A percentile compares a stretch with the other conserved stretches of the same genome.
Conservation (phyloP, 2,797 vertebrate genomes). For the Pseudotriccus pelzelni region DNA sequence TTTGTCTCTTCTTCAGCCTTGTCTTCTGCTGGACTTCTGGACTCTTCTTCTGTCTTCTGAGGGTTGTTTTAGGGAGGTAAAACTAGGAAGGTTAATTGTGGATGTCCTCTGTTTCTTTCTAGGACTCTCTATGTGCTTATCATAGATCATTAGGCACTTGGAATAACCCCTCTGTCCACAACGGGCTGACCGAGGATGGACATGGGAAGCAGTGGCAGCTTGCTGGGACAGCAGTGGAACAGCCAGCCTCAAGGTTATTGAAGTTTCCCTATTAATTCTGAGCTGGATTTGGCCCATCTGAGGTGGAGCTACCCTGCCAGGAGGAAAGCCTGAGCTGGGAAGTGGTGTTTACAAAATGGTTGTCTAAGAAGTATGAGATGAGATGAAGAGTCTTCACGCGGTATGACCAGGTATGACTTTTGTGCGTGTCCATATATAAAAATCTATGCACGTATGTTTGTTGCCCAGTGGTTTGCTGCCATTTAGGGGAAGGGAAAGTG, state of each 20-base stretch:
- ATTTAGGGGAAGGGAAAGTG: background rate
- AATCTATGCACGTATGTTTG: fast-evolving
- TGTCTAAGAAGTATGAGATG: background rate
- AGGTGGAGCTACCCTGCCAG: background rate
- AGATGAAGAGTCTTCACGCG: background rate
- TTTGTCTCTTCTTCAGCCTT: background rate
- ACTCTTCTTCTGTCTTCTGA: background rate
- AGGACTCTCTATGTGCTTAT: background rate
- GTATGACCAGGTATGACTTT: fast-evolving
- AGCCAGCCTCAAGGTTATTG: background rate
- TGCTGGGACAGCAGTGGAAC: background rate
- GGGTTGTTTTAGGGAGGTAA: background rate
- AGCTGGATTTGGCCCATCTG: background rate
- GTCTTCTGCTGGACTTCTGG: background rate
- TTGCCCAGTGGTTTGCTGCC: background rate
- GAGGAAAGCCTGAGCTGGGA: background rate
- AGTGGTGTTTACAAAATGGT: background rate
- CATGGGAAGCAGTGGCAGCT: background rate
- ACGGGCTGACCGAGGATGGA: background rate
- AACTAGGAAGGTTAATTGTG: background rate
- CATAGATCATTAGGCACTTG: background rate
- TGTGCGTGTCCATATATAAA: background rate
- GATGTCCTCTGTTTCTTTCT: background rate
- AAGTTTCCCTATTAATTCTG: background rate
- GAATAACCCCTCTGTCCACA: fast-evolving